Percentiles rank a stretch among this genome's conserved stretches.
Evolutionary conservation across 2,113 vertebrate species (phyloP).

Genomic region (Emydocephalus ijimae): DNA sequence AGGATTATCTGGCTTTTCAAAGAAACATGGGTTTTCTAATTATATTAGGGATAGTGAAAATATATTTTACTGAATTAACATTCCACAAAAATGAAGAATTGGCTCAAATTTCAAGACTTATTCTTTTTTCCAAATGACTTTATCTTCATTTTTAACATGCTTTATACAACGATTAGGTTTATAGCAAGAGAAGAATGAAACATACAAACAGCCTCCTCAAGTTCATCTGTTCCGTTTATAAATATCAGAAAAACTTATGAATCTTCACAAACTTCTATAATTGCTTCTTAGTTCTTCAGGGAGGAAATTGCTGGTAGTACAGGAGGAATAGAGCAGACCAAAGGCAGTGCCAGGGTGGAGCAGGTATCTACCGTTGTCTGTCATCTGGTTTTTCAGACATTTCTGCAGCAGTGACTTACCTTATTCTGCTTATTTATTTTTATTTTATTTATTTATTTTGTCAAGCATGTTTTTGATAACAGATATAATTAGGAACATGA

Average conservation of each 20-base stretch:
- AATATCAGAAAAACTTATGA: not conserved
- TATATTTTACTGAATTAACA: too few relatives aligned
- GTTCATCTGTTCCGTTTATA: not conserved
- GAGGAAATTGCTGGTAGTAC: not conserved
- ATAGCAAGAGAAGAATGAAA: not conserved
- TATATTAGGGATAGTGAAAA: not conserved
- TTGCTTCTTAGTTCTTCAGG: not conserved
- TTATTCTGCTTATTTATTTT: not conserved
- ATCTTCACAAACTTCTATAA: not conserved
- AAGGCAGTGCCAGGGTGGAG: not conserved
- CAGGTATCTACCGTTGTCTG: not conserved
- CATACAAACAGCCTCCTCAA: not conserved
- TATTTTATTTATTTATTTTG: too few relatives aligned
- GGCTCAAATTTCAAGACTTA: not conserved
- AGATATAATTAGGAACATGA: too few relatives aligned
- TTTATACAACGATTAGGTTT: not conserved
- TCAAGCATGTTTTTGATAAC: too few relatives aligned
- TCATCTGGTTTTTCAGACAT: not conserved
- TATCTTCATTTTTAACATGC: not conserved
- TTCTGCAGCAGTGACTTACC: not conserved
- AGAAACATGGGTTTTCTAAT: not conserved
- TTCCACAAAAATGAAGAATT: not conserved
- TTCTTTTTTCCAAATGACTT: not conserved
- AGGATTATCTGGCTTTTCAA: conserved; percentile 7
- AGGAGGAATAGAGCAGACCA: not conserved